phyloP scores from a whole-genome alignment of 2,797 vertebrate species.

The Microtus agrestis region DNA sequence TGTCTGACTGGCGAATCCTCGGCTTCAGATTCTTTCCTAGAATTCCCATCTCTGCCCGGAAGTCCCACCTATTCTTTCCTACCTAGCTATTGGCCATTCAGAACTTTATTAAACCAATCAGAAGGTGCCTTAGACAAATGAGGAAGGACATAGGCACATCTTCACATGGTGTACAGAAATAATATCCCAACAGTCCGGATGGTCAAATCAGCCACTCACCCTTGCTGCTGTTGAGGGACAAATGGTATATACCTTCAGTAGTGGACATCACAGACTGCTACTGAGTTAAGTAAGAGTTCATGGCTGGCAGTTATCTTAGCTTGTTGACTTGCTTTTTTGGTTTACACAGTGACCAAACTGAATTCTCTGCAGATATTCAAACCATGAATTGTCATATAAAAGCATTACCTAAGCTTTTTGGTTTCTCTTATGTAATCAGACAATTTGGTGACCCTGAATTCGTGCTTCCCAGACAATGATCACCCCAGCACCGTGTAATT shows the following conservation, averaged over 20 bases:
- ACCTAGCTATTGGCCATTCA: not conserved
- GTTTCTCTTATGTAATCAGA: not conserved
- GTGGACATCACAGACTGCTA: too few species aligned
- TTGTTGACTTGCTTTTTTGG: not conserved
- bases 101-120: not conserved
- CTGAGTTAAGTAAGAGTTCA: accelerated
- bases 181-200: not conserved
- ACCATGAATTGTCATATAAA: slow-evolving; percentile 21
- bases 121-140: not conserved
- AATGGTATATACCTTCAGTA: not conserved
- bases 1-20: not conserved
- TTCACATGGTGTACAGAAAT: not conserved
- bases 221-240: not conserved
- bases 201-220: not conserved
- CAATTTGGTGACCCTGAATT: not conserved
- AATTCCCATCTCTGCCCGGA: not conserved
- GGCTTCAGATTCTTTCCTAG: not conserved
- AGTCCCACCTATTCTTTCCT: not conserved
- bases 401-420: not conserved
- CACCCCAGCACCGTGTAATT: too few species aligned
- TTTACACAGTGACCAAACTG: not conserved
- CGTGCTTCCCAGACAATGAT: not conserved
- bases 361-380: slow-evolving; percentile 22
- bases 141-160: not conserved
- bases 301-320: accelerated